Percentiles rank a stretch among this genome's conserved stretches.
Conservation (phyloP, 2,888 invertebrate species). For the Phania funesta region DNA sequence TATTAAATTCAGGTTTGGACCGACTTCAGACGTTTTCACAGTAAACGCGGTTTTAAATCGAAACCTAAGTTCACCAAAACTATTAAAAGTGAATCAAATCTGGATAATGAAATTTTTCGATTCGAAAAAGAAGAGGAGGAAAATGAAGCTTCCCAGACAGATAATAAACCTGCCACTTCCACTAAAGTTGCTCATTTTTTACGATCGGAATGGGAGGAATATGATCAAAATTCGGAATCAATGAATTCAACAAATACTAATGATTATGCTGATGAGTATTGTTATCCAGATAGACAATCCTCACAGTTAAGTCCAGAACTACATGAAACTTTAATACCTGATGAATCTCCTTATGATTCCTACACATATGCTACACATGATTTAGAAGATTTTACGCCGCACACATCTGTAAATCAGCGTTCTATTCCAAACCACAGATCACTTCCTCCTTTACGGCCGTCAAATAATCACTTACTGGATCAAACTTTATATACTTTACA, state of each 20-base stretch:
- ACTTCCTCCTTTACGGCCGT: conserved; percentile 17
- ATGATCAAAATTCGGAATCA: conserved; percentile 42
- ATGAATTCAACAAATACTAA: conserved; percentile 48
- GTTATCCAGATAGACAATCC: conserved; percentile 27
- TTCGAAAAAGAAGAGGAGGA: conserved; percentile 5
- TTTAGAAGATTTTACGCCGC: neutral
- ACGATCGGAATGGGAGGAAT: conserved; percentile 42
- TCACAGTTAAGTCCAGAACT: neutral
- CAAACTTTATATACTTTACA: conserved; percentile 50
- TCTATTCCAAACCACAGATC: conserved; percentile 13
- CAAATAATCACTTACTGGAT: conserved; percentile 34
- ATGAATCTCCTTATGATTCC: conserved; percentile 39
- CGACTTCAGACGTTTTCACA: conserved; percentile 59
- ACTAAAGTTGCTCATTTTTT: conserved; percentile 33
- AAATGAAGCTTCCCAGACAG: neutral
- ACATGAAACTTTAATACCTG: conserved; percentile 50
- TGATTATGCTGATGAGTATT: conserved; percentile 48
- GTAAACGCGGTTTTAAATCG: conserved; percentile 40
- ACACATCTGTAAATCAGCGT: neutral
- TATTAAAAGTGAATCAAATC: conserved; percentile 9
- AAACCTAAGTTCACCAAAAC: conserved; percentile 44
- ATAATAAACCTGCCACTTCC: conserved; percentile 16
- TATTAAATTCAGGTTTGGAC: conserved; percentile 53
- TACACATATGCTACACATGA: conserved; percentile 4
- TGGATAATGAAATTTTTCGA: conserved; percentile 15